Conservation (phyloP, 1,140 invertebrate genomes). For the Anastatus disparis region DNA sequence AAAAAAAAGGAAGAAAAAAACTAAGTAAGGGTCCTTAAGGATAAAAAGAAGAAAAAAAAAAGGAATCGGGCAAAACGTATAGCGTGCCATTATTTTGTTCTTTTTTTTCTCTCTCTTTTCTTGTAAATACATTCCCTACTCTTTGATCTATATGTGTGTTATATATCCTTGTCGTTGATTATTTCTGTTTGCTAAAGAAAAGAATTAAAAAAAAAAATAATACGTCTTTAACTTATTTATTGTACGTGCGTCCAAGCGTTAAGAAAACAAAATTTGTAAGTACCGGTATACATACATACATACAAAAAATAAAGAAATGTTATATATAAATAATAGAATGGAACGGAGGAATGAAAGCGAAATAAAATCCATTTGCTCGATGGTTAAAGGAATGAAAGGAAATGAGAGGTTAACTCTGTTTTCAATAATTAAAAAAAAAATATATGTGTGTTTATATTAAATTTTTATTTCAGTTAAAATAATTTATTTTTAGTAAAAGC, state of each 20-base stretch:
- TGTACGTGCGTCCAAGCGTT: conserved; percentile 7
- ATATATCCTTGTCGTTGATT: conserved; percentile 26
- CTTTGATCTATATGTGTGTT: conserved; percentile 26
- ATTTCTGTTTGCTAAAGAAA: conserved; percentile 17
- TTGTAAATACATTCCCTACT: conserved; percentile 40
- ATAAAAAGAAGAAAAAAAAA: too few relatives aligned
- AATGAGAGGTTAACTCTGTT: background rate
- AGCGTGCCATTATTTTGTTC: conserved; percentile 38
- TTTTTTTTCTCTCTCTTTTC: too few relatives aligned
- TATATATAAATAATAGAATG: conserved; percentile 14
- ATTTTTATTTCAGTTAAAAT: background rate
- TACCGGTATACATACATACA: background rate
- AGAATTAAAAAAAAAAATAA: too few relatives aligned
- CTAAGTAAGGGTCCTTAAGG: background rate
- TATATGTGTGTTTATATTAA: too few relatives aligned
- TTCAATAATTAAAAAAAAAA: background rate
- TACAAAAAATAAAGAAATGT: background rate
- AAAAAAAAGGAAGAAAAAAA: background rate
- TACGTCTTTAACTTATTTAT: conserved; percentile 35
- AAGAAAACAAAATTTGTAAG: conserved; percentile 17
- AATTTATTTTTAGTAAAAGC: background rate
- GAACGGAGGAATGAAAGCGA: background rate
- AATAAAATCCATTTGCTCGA: conserved; percentile 4
- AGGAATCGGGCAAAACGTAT: conserved; percentile 9
- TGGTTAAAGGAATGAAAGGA: background rate